Evolutionary conservation across 2,888 invertebrate genomes (phyloP).

Genomic region (Watsonalla binaria): DNA sequence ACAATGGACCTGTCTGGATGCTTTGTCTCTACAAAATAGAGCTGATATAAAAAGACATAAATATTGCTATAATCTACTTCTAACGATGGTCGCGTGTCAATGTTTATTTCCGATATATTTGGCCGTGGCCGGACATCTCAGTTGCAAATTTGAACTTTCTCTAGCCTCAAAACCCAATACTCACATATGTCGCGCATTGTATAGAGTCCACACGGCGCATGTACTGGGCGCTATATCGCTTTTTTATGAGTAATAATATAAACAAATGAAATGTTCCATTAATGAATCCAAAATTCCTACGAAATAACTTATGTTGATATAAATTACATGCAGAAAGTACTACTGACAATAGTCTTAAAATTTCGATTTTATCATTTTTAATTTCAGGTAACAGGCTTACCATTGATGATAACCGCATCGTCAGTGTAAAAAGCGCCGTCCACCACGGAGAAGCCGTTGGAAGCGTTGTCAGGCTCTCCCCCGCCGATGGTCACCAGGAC

Average conservation of each 20-base stretch:
- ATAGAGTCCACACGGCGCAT: constrained; percentile 48
- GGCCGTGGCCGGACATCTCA: constrained; percentile 49
- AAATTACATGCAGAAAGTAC: background rate
- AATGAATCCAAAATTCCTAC: background rate
- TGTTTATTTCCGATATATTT: constrained; percentile 35
- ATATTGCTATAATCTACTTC: background rate
- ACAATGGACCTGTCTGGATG: too few species aligned
- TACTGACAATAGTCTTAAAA: background rate
- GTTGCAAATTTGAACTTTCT: constrained; percentile 72
- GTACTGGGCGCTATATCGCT: constrained; percentile 32
- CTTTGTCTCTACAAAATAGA: too few species aligned
- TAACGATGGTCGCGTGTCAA: constrained; percentile 8
- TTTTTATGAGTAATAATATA: constrained; percentile 18
- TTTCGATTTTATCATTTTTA: background rate
- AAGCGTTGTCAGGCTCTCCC: constrained; percentile 41
- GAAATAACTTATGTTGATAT: too few species aligned
- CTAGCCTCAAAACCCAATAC: constrained; percentile 76
- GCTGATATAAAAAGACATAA: background rate
- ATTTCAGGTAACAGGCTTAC: constrained; percentile 40
- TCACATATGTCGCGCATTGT: constrained; percentile 58
- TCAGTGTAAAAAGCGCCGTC: constrained; percentile 66
- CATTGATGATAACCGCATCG: constrained; percentile 71
- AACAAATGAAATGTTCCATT: constrained; percentile 11
- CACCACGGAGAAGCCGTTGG: constrained; percentile 55
- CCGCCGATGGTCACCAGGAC: constrained; percentile 46